Evolutionary conservation across 2,113 vertebrate genomes (phyloP), one percentile per base, ranked within the genome.

Genomic region (Penelope pileata): DNA sequence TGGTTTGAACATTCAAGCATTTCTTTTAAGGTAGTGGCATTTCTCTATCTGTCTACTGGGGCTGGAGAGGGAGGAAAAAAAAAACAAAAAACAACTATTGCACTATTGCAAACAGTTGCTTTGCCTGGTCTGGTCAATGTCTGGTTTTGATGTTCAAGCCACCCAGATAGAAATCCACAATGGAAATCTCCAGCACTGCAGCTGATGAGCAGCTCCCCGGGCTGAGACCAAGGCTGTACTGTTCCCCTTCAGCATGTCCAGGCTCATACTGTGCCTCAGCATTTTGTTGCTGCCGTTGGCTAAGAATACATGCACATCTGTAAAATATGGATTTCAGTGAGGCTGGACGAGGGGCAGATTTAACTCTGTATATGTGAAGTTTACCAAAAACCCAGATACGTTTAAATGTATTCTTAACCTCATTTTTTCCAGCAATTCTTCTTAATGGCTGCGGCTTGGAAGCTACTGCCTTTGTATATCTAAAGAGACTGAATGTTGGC

Each of bases 281-380:
- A 3, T 72, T 82, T 60, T 36, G 1, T 7, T 73, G 86, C 60
- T 96, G 51, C 83, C 79, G 29, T 62, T 43, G 48, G 34, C 76
- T 50, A 22, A 0, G 45, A 40, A 15, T 8, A 45, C 9, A 8
- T 2, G 8, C 24, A 29, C 36, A 18, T 47, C 63, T 90, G 48
- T 58, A 87, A 67, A 87, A 50, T 22, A 83, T 0, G 3, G 42
- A 45, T 74, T 88, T 79, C 59, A 45, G 50, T 7, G 34, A 48
- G 23, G 47, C 10, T 80, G 70, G 50, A 47, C 60, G 51, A 76
- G 26, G 18, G 34, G 3, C 32, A 40, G 45, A 40, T 88, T 83
- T 82, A 63, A 75, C 36, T 88, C 43, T 22, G 14, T 63, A 36
- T 40, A 54, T 78, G 68, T 88, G 63, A 92, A 87, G 40, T 92